Base-by-base conservation (phyloP, 2,888 invertebrate genomes). In the Temnothorax unifasciatus region DNA sequence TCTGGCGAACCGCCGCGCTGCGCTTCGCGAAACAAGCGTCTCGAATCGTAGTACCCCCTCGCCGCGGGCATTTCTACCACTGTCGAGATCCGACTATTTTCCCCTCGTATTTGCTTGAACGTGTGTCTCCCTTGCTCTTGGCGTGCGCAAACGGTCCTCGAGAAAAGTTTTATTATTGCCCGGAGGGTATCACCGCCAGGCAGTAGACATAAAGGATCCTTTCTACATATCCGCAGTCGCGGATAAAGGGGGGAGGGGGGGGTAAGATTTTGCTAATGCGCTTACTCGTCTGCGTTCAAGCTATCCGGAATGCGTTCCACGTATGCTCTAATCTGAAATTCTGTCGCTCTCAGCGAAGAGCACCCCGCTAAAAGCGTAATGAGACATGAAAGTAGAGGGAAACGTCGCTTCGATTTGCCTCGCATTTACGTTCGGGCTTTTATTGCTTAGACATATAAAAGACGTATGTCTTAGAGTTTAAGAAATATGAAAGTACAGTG, bases 91-190 rank as follows among this genome's bases (percentile, higher is more conserved):
- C 90, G 91, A 47, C 66, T 18, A 68, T 91, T 90, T 90, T 87
- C 88, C 88, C 86, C 86, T 64, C 85, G 89, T 92, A 91, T 92
- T 92, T 92, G 91, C 90, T 89, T 89, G 88, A 87, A 85, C 87
- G 64, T 69, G 59, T 69, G 69, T 77, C 66, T 52, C 83, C 34
- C 85, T 50, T 69, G 71, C 64, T 83, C 85, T 66, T 59, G 52
- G 79, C 76, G 76, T 75, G 59, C 76, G 82, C 83, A 87, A 91
- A 90, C 89, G 84, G 86, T 89, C 86, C 91, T 88, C 84, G 83
- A 87, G 85, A 88, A 89, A 92, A 92, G 90, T 92, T 92, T 92
- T 92, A 92, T 92, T 92, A 92, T 92, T 91, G 88, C 92, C 90
- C 89, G 86, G 83, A 88, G 90, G 89, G 79, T 90, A 90, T 90